Conservation (phyloP, 1,140 invertebrate genomes). For the Papilio machaon region DNA sequence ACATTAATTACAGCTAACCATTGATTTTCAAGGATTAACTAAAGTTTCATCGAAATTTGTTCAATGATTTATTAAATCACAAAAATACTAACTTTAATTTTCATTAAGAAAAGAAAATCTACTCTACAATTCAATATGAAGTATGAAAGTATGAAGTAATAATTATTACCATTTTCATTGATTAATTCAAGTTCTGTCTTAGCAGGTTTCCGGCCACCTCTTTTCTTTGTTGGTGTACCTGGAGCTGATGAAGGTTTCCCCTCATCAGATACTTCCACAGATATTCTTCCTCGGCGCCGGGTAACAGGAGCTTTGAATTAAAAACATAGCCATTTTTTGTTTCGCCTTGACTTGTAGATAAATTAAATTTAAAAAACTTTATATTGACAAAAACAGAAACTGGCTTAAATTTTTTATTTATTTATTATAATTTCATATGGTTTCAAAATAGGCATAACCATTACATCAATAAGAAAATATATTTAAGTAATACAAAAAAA, state of each 20-base stretch:
- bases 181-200: slow-evolving; percentile 73
- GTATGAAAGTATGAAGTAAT: neutral
- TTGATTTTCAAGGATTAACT: too few species aligned
- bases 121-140: neutral
- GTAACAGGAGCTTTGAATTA: slow-evolving; percentile 58
- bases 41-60: too few species aligned
- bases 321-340: slow-evolving; percentile 5
- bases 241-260: slow-evolving; percentile 59
- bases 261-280: slow-evolving; percentile 66
- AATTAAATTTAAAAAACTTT: neutral
- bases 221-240: slow-evolving; percentile 73
- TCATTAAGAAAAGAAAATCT: neutral
- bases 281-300: slow-evolving; percentile 62
- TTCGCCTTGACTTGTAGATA: neutral
- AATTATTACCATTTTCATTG: slow-evolving; percentile 68
- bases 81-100: neutral
- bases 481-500: too few species aligned
- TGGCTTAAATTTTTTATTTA: too few species aligned
- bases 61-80: neutral
- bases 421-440: neutral
- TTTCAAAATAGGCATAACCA: neutral
- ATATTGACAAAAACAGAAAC: too few species aligned
- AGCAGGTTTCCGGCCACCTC: slow-evolving; percentile 56
- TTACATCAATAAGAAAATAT: neutral
- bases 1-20: too few species aligned